Conservation (phyloP, 2,113 vertebrate genomes). For the Danionella cerebrum region DNA sequence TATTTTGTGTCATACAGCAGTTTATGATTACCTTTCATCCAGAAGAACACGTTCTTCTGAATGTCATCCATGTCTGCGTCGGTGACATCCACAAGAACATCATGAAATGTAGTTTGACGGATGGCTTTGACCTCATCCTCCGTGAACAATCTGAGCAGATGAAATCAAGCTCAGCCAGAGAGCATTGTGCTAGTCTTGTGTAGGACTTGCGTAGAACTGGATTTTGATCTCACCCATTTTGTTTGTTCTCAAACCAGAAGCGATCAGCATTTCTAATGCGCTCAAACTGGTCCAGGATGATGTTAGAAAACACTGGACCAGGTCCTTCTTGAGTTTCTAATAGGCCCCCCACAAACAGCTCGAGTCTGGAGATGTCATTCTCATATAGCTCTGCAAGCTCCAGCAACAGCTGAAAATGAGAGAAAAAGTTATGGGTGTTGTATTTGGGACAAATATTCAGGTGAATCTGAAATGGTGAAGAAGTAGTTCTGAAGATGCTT, state of each 20-base stretch:
- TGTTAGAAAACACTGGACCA: constrained; percentile 70
- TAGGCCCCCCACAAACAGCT: constrained; percentile 80
- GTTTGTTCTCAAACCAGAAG: constrained; percentile 94
- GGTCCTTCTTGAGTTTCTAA: constrained; percentile 63
- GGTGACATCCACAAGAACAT: constrained; percentile 66
- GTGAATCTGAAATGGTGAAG: too few species aligned
- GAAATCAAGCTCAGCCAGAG: neutral
- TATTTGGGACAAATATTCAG: too few species aligned
- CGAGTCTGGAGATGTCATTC: constrained; percentile 66
- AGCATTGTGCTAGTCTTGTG: too few species aligned
- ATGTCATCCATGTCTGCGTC: constrained; percentile 38
- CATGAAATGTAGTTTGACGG: constrained; percentile 60
- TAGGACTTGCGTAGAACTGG: too few species aligned
- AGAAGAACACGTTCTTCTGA: constrained; percentile 71
- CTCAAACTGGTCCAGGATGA: constrained; percentile 82
- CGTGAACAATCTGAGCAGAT: constrained; percentile 74
- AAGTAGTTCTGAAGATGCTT: too few species aligned
- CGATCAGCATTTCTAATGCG: constrained; percentile 85
- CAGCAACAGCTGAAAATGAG: constrained; percentile 54
- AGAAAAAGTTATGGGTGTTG: neutral
- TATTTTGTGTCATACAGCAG: neutral
- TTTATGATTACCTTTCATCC: constrained; percentile 66
- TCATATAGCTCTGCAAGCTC: constrained; percentile 57
- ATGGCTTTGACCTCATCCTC: constrained; percentile 64
- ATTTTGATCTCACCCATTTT: constrained; percentile 81